Evolutionary conservation across 2,797 vertebrate species (phyloP).

Genomic region (Hylomyscus alleni): DNA sequence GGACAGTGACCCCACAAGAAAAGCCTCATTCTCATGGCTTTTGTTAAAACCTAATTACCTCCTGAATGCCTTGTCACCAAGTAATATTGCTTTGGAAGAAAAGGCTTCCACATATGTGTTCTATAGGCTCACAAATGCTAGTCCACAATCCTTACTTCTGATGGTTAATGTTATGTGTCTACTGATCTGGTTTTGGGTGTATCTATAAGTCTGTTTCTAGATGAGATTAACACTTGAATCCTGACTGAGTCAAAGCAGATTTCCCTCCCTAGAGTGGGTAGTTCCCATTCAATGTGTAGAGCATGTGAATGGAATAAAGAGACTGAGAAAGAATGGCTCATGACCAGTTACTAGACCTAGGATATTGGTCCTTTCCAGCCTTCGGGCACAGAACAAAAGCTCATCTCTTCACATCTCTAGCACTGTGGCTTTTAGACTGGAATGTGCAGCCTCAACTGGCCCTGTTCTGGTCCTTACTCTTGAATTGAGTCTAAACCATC

Average conservation of each 20-base stretch:
- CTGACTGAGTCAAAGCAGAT: not conserved
- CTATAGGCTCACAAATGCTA: not conserved
- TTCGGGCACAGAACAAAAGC: not conserved
- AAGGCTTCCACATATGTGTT: not conserved
- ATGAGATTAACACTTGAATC: not conserved
- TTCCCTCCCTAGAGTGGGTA: not conserved
- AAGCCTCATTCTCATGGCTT: not conserved
- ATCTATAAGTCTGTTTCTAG: not conserved
- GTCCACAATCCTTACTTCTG: not conserved
- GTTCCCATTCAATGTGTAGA: not conserved
- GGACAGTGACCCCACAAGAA: not conserved
- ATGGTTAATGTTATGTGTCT: not conserved
- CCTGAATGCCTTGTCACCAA: not conserved
- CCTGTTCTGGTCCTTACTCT: not conserved
- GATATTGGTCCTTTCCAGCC: not conserved
- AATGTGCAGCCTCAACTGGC: not conserved
- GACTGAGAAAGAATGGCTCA: not conserved
- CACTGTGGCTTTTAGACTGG: no score
- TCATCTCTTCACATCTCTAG: not conserved
- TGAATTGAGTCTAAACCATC: not conserved
- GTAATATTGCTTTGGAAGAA: not conserved
- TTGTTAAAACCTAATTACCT: not conserved
- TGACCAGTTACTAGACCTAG: not conserved
- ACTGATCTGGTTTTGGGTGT: not conserved
- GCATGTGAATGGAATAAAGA: not conserved